Percentiles rank a stretch among this genome's conserved stretches.
Evolutionary conservation across 2,113 vertebrate species (phyloP).

Genomic region (Taxidea taxus): DNA sequence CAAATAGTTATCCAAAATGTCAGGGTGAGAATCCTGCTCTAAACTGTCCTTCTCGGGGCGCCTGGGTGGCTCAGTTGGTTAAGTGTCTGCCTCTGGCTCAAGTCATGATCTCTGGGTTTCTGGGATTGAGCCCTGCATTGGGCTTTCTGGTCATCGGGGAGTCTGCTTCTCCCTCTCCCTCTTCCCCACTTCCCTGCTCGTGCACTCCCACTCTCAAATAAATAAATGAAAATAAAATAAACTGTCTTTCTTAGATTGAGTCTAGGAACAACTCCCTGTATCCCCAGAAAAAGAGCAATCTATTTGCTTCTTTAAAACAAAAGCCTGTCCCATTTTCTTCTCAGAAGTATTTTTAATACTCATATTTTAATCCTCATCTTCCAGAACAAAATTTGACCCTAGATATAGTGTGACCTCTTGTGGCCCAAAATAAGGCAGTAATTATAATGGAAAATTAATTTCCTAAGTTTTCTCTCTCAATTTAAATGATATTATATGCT

Average conservation of each 20-base stretch:
- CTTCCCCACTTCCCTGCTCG: background rate
- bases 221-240: background rate
- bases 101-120: background rate
- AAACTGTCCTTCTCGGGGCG: background rate
- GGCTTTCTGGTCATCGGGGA: background rate
- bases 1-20: background rate
- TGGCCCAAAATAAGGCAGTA: background rate
- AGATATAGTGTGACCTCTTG: background rate
- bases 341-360: too few species aligned
- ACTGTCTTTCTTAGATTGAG: background rate
- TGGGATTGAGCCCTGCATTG: background rate
- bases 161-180: background rate
- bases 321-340: background rate
- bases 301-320: background rate
- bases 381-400: background rate
- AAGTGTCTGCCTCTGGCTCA: background rate
- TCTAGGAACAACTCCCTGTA: background rate
- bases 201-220: background rate
- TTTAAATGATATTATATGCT: background rate
- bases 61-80: background rate
- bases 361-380: background rate
- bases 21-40: fast-evolving
- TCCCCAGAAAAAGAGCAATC: background rate
- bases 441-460: background rate
- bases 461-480: background rate